phyloP scores from a whole-genome alignment of 2,113 vertebrate species.

The human region GRCh38 chr14:33494001-33494500 shows the following conservation, averaged over 20 bases:
- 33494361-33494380: rapidly evolving
- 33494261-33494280: background rate
- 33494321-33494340: background rate
- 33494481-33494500: background rate
- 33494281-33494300: background rate
- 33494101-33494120: constrained; percentile 74
- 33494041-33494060: constrained; percentile 76
- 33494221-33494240: background rate
- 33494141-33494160: background rate
- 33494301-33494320: background rate
- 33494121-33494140: constrained; percentile 67
- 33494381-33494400: background rate
- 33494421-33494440: no score
- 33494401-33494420: background rate
- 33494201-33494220: background rate
- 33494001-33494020: constrained; percentile 79
- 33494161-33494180: constrained; percentile 16
- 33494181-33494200: background rate
- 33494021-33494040: constrained; percentile 77
- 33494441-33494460: background rate
- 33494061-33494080: constrained; percentile 77
- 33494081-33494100: constrained; percentile 72
- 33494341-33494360: background rate
- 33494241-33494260: background rate
- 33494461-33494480: background rate